These are phyloP conservation scores for Lamellibrachia luymesi DNA, from an alignment of 1,140 invertebrate genomes.

Conservation along the genomic window DNA sequence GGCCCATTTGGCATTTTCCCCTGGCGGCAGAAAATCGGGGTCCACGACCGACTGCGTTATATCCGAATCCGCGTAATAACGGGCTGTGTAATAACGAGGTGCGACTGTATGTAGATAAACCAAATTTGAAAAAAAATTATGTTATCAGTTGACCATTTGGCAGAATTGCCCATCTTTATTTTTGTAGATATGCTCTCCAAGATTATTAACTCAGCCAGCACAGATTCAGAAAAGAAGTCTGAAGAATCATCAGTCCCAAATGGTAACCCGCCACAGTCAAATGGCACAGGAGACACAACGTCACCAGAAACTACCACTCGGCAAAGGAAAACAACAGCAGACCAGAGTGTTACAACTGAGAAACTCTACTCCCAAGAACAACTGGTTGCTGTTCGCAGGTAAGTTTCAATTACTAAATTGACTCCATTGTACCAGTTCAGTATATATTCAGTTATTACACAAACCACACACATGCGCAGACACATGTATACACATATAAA, in stretches of 20 bases:
- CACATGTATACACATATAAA: no score
- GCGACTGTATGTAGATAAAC: no score
- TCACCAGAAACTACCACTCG: not conserved
- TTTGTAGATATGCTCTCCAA: not conserved
- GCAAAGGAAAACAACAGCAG: constrained; percentile 3
- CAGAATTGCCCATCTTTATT: not conserved
- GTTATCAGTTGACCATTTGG: no score
- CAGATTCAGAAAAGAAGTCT: not conserved
- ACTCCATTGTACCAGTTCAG: not conserved
- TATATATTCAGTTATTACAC: not conserved
- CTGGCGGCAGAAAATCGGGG: no score
- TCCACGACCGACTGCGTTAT: no score
- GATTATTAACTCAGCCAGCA: not conserved
- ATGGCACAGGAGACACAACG: not conserved
- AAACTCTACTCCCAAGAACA: constrained; percentile 14
- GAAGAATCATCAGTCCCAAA: not conserved
- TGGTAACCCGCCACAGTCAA: not conserved
- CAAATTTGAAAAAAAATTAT: no score
- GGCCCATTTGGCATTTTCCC: no score
- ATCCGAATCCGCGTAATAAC: no score
- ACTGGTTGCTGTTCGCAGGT: constrained; percentile 16
- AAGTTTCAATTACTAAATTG: not conserved
- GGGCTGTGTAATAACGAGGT: no score
- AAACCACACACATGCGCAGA: no score
- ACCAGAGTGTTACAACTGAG: not conserved